These are phyloP conservation scores for Caligus rogercresseyi DNA, from an alignment of 1,140 invertebrate genomes.

Conservation along the genomic window DNA sequence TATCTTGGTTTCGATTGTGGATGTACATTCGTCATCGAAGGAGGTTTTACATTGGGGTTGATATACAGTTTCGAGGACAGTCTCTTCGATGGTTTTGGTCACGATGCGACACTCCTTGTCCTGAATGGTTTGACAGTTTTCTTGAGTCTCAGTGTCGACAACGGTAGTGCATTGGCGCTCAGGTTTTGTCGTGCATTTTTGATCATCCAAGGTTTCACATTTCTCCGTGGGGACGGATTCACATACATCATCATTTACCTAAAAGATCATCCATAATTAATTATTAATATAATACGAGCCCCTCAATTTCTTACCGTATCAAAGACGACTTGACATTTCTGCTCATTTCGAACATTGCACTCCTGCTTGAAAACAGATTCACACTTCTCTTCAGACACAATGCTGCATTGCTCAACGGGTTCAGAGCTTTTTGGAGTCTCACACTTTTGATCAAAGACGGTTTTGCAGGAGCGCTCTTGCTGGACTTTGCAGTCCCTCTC, in stretches of 20 bases:
- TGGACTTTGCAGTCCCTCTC: neutral
- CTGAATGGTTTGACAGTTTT: conserved; percentile 1
- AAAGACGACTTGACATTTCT: conserved; percentile 7
- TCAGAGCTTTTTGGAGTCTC: neutral
- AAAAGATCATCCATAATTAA: neutral
- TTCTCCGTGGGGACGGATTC: neutral
- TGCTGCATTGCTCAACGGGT: neutral
- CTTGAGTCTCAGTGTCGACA: neutral
- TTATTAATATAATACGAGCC: neutral
- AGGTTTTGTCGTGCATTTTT: neutral
- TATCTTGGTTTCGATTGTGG: neutral
- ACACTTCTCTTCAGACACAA: conserved; percentile 1
- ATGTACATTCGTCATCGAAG: neutral
- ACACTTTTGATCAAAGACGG: neutral
- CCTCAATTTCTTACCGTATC: neutral
- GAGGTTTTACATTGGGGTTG: neutral
- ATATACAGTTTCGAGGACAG: conserved; percentile 2
- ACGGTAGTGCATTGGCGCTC: conserved; percentile 1
- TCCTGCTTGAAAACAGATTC: neutral
- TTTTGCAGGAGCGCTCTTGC: neutral
- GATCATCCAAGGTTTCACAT: neutral
- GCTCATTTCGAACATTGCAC: conserved; percentile 7
- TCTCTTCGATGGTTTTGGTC: neutral
- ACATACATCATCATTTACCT: neutral
- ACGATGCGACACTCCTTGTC: conserved; percentile 3